Conservation (phyloP, 92 coral and sea anemone genomes). For the Umimayanthus kanabou region DNA sequence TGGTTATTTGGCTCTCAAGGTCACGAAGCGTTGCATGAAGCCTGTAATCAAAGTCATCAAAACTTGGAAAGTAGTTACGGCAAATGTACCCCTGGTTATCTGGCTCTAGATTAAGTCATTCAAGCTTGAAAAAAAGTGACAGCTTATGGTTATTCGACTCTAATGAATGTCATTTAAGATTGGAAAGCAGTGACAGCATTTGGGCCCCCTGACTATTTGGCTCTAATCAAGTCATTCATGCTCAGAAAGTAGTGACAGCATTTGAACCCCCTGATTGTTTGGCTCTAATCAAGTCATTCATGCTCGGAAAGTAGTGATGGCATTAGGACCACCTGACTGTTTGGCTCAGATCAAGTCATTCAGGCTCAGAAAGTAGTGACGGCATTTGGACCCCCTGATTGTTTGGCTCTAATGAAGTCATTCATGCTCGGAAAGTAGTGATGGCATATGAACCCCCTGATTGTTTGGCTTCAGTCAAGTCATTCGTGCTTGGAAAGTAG, state of each 20-base stretch:
- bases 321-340: neutral
- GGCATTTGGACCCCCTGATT: constrained; percentile 10
- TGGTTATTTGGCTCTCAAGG: neutral
- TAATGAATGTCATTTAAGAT: neutral
- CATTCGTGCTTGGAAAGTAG: neutral
- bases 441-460: neutral
- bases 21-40: neutral
- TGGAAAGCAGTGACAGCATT: neutral
- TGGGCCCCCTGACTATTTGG: neutral
- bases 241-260: neutral
- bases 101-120: neutral
- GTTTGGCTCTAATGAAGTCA: neutral
- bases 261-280: no score
- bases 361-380: neutral
- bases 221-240: neutral
- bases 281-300: neutral
- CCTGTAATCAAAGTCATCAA: neutral
- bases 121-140: neutral
- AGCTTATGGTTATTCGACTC: neutral
- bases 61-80: neutral
- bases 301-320: neutral
- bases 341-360: neutral
- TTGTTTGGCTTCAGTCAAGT: neutral
- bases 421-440: neutral
- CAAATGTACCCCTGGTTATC: neutral